Conservation (phyloP, 2,888 invertebrate species). For the Sminthurinus aureus region DNA sequence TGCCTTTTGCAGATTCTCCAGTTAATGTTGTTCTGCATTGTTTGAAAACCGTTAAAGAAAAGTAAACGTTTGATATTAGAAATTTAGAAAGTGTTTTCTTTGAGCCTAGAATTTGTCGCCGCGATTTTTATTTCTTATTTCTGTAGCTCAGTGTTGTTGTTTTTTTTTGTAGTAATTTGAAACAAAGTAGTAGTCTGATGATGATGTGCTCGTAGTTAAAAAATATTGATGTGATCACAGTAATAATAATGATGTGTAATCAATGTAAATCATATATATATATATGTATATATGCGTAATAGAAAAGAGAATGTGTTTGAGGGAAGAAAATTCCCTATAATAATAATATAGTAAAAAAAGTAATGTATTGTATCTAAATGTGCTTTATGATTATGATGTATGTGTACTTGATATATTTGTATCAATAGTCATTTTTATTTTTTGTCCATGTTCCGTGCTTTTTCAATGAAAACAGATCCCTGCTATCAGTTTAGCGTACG, state of each 20-base stretch:
- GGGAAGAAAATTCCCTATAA: too few relatives aligned
- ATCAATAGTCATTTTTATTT: conserved; percentile 26
- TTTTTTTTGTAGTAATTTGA: too few relatives aligned
- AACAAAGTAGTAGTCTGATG: too few relatives aligned
- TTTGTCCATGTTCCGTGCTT: conserved; percentile 23
- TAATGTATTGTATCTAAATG: too few relatives aligned
- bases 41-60: not conserved
- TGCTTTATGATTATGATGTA: not conserved
- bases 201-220: too few relatives aligned
- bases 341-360: too few relatives aligned
- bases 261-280: too few relatives aligned
- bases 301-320: too few relatives aligned
- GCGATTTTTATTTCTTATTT: not conserved
- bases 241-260: too few relatives aligned
- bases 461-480: conserved; percentile 37
- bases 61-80: not conserved
- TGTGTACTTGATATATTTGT: conserved; percentile 2
- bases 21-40: not conserved
- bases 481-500: conserved; percentile 72
- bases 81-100: not conserved
- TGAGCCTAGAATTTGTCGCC: not conserved
- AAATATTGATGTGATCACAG: too few relatives aligned
- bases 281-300: too few relatives aligned
- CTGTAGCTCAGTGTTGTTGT: not conserved
- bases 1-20: not conserved